Conservation (phyloP, 2,888 invertebrate species). For the Ischnura elegans region DNA sequence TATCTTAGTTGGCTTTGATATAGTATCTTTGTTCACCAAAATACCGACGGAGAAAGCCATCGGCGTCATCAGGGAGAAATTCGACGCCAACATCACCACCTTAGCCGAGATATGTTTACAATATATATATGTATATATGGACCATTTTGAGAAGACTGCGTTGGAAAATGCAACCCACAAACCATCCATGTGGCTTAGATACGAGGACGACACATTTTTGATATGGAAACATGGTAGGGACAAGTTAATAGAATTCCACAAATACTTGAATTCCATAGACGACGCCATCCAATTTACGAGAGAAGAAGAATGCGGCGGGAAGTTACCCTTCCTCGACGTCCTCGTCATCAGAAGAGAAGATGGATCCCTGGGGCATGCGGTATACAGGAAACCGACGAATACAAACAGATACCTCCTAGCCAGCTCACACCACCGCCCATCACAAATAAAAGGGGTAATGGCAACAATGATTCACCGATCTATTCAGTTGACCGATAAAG, state of each 20-base stretch:
- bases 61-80: neutral
- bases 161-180: too few species aligned
- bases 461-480: neutral
- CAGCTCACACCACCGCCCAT: neutral
- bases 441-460: neutral
- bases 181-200: neutral
- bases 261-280: neutral
- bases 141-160: too few species aligned
- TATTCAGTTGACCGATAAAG: neutral
- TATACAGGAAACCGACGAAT: neutral
- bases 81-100: neutral
- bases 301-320: neutral
- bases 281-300: neutral
- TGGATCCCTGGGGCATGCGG: neutral
- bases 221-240: neutral
- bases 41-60: neutral
- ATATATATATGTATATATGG: neutral
- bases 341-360: neutral
- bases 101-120: neutral
- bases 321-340: neutral
- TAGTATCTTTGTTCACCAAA: neutral
- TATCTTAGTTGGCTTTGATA: conserved; percentile 11
- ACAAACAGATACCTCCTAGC: neutral
- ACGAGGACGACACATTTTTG: neutral
- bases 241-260: neutral